Evolutionary conservation across 2,888 invertebrate genomes (phyloP).

Genomic region (Cerastis leucographa): DNA sequence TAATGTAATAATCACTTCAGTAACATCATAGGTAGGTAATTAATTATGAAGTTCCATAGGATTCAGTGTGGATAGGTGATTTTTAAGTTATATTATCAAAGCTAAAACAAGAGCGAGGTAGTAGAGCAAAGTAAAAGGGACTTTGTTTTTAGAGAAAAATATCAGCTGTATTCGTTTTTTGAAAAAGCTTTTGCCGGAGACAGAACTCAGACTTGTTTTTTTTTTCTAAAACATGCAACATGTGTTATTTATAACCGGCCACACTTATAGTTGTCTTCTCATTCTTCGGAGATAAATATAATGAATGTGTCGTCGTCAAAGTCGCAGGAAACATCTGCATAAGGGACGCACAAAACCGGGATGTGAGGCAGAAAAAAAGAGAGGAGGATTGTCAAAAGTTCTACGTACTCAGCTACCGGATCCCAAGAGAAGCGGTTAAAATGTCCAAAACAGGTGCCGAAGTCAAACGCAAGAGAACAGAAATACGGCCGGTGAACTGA

Average conservation of each 20-base stretch:
- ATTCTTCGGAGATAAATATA: neutral
- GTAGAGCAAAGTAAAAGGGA: no score
- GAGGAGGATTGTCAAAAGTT: neutral
- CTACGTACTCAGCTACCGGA: conserved; percentile 74
- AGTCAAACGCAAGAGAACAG: conserved; percentile 80
- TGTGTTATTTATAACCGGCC: neutral
- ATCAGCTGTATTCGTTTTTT: neutral
- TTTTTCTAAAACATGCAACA: neutral
- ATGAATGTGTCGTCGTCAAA: neutral
- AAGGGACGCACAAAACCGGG: no score
- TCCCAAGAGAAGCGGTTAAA: conserved; percentile 83
- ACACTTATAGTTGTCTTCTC: neutral
- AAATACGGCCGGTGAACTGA: conserved; percentile 76
- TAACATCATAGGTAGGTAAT: no score
- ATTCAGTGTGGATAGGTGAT: no score
- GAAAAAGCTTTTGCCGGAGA: neutral
- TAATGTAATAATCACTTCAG: no score
- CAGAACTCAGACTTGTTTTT: neutral
- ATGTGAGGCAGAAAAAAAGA: no score
- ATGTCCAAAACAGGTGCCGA: conserved; percentile 82
- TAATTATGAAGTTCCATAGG: no score
- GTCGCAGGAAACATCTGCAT: no score
- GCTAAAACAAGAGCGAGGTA: no score
- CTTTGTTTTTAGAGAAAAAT: neutral
- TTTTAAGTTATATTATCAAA: no score